A percentile compares a stretch with the other conserved stretches of the same genome.
These are phyloP conservation scores for Priapulus caudatus DNA, from an alignment of 2,888 invertebrate genomes.

Conservation along the genomic window DNA sequence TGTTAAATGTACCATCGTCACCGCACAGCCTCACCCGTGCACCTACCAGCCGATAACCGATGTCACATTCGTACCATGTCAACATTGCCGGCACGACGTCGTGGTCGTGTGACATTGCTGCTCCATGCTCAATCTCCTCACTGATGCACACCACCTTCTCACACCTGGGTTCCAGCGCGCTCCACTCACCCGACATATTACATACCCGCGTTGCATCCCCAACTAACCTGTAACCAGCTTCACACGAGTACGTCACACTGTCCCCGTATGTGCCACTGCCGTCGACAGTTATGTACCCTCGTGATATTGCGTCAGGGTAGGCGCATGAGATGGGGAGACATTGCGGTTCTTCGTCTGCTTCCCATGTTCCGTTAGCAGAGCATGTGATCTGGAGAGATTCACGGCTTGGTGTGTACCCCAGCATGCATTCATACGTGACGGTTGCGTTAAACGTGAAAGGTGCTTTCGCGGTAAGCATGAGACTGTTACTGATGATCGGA, in stretches of 20 bases:
- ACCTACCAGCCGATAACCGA: constrained; percentile 32
- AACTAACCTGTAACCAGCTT: constrained; percentile 28
- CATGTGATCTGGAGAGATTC: too few species aligned
- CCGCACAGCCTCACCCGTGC: constrained; percentile 26
- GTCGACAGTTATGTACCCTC: too few species aligned
- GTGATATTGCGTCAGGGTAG: too few species aligned
- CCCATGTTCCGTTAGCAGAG: too few species aligned
- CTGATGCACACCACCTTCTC: constrained; percentile 16
- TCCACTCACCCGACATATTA: constrained; percentile 20
- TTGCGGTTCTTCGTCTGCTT: too few species aligned
- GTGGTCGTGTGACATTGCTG: constrained; percentile 7
- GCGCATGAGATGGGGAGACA: too few species aligned
- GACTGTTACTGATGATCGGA: constrained; percentile 11
- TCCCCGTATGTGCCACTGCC: too few species aligned
- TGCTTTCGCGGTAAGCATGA: neutral
- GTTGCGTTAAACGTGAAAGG: neutral
- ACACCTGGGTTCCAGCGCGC: neutral
- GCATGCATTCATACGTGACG: neutral
- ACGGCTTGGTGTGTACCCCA: neutral
- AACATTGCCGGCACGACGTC: constrained; percentile 5
- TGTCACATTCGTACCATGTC: constrained; percentile 25
- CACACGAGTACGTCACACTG: constrained; percentile 24
- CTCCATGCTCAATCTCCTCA: constrained; percentile 29
- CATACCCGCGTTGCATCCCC: constrained; percentile 29
- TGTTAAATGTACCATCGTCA: constrained; percentile 20